A percentile compares a stretch with the other conserved stretches of the same genome.
phyloP scores from a whole-genome alignment of 2,113 vertebrate species.

The Pogona vitticeps region DNA sequence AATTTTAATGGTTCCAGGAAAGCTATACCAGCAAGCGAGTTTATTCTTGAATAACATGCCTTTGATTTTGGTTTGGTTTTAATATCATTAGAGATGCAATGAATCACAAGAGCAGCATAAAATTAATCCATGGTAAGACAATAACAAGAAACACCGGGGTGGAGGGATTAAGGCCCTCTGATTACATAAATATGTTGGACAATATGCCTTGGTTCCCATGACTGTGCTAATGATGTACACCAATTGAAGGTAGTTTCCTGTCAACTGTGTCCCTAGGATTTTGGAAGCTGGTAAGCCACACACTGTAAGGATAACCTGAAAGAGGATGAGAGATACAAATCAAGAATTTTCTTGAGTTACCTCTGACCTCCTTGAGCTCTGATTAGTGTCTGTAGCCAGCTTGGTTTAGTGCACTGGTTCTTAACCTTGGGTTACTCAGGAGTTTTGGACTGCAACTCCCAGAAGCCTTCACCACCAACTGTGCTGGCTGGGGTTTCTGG shows the following conservation, averaged over 20 bases:
- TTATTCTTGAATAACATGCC: conserved; percentile 51
- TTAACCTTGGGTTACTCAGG: no score
- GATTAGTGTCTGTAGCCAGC: no score
- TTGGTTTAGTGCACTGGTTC: no score
- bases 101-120: conserved; percentile 14
- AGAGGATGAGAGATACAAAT: neutral
- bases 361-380: neutral
- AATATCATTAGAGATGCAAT: conserved; percentile 26
- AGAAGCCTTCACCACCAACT: no score
- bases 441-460: no score
- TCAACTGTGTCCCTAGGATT: neutral
- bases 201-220: neutral
- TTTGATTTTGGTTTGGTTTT: conserved; percentile 56
- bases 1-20: conserved; percentile 40
- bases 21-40: conserved; percentile 48
- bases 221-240: no score
- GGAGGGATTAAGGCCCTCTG: no score
- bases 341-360: neutral
- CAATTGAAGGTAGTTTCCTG: neutral
- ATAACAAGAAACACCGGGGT: neutral
- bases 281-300: neutral
- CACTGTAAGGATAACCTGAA: neutral
- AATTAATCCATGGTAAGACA: conserved; percentile 1
- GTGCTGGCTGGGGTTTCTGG: no score
- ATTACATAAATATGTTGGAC: neutral